Base-by-base conservation (phyloP, 1,140 invertebrate species). In the Plectrocnemia conspersa region DNA sequence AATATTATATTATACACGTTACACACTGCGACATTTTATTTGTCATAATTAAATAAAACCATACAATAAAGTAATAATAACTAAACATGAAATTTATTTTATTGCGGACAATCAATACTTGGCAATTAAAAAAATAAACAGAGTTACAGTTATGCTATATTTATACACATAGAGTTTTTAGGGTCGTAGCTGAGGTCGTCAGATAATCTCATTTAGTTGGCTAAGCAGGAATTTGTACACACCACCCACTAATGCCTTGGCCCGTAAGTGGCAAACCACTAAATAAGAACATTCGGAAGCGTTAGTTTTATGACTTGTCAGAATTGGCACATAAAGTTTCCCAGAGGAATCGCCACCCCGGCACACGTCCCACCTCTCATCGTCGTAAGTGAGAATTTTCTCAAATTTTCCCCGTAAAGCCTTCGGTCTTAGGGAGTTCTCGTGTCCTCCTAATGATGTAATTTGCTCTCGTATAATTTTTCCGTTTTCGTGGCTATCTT, bases 401-500 rank as follows among this genome's bases (percentile, higher is more conserved):
- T 52, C 41, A 44, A 44, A 52, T 52, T 52, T 52, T 40, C 33
- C 50, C 41, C 22, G 46, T 35, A 38, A 50, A 50, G 47, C 47
- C 47, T 50, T 52, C 41, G 38, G 38, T 52, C 50, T 52, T 44
- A 35, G 50, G 38, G 38, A 38, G 47, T 44, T 52, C 50, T 44
- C 50, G 50, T 52, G 52, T 54, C 44, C 49, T 45, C 52, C 55
- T 61, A 61, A 61, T 61, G 59, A 54, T 25, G 55, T 61, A 53
- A 61, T 61, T 61, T 61, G 59, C 55, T 45, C 40, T 25, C 59
- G 59, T 58, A 61, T 61, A 61, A 61, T 61, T 61, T 61, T 61
- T 61, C 52, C 59, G 59, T 58, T 61, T 58, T 57, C 54, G 27
- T 19, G 16, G 55, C 49, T 57, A 52, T 46, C 55, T 52, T 23